These are phyloP conservation scores for Mesorhabditis sp. DNA, from an alignment of 2,888 invertebrate genomes.

Conservation along the genomic window DNA sequence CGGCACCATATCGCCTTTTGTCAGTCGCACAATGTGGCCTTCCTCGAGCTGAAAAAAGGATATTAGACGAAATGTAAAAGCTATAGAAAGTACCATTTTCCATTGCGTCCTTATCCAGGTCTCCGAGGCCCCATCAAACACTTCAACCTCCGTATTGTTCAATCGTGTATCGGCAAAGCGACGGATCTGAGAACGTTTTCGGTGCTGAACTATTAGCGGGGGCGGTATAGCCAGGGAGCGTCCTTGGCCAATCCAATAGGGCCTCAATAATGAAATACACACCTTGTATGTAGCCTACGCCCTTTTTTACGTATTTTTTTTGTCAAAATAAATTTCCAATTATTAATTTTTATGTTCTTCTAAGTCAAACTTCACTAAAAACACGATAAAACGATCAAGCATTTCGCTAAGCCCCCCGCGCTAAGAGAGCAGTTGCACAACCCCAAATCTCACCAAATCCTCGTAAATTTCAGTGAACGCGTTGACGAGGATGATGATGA, in stretches of 20 bases:
- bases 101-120: neutral
- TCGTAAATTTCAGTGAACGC: slow-evolving; percentile 95
- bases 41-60: slow-evolving; percentile 16
- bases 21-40: slow-evolving; percentile 86
- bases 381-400: neutral
- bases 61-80: neutral
- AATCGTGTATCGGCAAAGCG: neutral
- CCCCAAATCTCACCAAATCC: slow-evolving; percentile 72
- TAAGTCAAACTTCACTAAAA: neutral
- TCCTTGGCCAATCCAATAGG: no score
- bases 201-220: no score
- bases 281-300: no score
- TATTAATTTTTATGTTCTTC: no score
- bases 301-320: no score
- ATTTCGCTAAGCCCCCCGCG: neutral
- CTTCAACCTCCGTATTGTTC: slow-evolving; percentile 4
- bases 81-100: neutral
- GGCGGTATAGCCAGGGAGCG: no score
- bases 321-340: no score
- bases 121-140: neutral
- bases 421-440: no score
- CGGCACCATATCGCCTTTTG: slow-evolving; percentile 88
- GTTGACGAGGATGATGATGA: slow-evolving; percentile 89
- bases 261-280: no score
- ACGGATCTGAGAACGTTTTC: no score